Evolutionary conservation across 2,113 vertebrate genomes (phyloP), one percentile per base, ranked within the genome.

Genomic region (Gorsachius goisagi): DNA sequence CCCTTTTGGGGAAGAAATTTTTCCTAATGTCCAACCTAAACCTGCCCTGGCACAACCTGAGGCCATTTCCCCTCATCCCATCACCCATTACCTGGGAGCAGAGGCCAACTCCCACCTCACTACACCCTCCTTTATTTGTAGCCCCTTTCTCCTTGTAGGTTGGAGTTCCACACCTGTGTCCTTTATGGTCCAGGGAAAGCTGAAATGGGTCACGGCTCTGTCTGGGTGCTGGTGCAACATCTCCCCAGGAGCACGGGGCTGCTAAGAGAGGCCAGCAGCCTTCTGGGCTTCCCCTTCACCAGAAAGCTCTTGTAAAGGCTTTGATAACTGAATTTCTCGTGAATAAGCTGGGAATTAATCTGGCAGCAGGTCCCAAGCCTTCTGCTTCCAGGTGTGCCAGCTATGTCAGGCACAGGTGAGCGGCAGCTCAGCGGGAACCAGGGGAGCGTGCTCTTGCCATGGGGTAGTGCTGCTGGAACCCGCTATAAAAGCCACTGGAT

Each of bases 191-290:
- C 41, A 15, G 56, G 69, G 28, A 39, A 86, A 63, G 35, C 44
- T 52, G 49, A n/a, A 32, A 17, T 3, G 0, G 1, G 9, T 50
- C 35, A 7, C 0, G 2, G 19, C 19, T 8, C 58, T 6, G 5
- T 8, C 5, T 5, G 39, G 35, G 30, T 23, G 32, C 69, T 64
- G 68, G 32, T 35, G 33, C 45, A 53, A 15, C 80, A 16, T 52
- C 39, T 91, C 22, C 64, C 19, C 11, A 2, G 37, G 72, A 33
- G 24, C 0, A 0, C 4, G 15, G 49, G 12, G 15, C 32, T 53
- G 49, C 22, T 5, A 6, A 14, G 26, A 35, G 20, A 28, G 11
- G 9, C 24, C 53, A 26, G 53, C 24, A 37, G 24, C 49, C 16
- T 1, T 5, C 60, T n/a, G 50, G 22, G 30, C 32, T 92, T 17